Conservation (phyloP, 2,888 invertebrate genomes). For the Allolobophora icterica region DNA sequence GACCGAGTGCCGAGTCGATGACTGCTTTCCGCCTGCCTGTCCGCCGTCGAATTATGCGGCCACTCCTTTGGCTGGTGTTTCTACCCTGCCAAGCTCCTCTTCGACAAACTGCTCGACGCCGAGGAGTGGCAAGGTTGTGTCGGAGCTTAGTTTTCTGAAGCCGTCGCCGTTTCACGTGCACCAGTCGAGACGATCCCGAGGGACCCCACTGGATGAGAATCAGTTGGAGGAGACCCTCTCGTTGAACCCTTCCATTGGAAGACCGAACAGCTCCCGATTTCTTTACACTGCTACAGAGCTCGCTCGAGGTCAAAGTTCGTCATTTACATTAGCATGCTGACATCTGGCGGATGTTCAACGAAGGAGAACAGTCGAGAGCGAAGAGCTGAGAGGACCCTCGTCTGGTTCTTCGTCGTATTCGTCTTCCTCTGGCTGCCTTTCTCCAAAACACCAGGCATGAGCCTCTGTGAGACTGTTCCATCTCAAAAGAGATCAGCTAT, state of each 20-base stretch:
- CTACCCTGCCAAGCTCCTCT: not conserved
- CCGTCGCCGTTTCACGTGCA: not conserved
- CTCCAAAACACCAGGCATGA: too few species aligned
- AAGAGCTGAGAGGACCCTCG: conserved; percentile 48
- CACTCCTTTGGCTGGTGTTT: not conserved
- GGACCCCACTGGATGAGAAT: not conserved
- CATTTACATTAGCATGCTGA: conserved; percentile 42
- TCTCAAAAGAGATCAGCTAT: too few species aligned
- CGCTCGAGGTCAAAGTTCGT: conserved; percentile 36
- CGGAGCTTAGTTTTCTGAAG: not conserved
- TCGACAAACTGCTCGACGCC: too few species aligned
- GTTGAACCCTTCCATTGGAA: not conserved
- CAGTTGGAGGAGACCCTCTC: not conserved
- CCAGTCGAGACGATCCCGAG: not conserved
- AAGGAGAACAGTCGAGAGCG: conserved; percentile 47
- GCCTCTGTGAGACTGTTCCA: too few species aligned
- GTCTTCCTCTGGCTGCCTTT: conserved; percentile 49
- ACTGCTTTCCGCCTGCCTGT: not conserved
- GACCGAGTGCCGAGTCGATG: not conserved
- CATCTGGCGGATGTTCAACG: conserved; percentile 34
- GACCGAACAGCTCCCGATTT: not conserved
- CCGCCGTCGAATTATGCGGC: too few species aligned
- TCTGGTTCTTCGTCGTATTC: conserved; percentile 50
- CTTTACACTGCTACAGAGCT: not conserved
- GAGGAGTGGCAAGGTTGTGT: not conserved